Base-by-base conservation (phyloP, 2,113 vertebrate genomes). In the Maylandia zebra region DNA sequence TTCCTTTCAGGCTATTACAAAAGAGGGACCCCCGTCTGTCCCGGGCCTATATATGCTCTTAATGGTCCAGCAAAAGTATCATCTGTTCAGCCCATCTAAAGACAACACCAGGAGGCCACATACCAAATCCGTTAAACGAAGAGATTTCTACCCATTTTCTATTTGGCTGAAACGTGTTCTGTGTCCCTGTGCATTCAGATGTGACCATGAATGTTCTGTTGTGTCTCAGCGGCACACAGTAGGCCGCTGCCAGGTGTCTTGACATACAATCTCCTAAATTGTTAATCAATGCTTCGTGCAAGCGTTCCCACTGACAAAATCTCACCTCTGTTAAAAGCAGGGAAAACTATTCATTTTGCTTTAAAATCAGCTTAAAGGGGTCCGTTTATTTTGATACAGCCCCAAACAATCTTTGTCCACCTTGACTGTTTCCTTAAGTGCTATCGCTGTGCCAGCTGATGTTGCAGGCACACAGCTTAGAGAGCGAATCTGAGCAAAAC, bases 1-100 rank as follows among this genome's bases (percentile, higher is more conserved):
- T 91, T 93, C 95, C 93, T 97, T 96, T 96, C 88, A 96, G 93
- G 82, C 92, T 79, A 78, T 90, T 92, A 96, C 95, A 96, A 96
- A 96, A 91, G 94, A 92, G 95, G 95, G 94, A 94, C 92, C 95
- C 95, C 96, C 81, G 93, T 94, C 89, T 91, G 90, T 91, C 91
- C 88, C 81, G 86, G 83, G 91, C 94, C 91, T 88, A 93, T 89
- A 89, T 87, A 14, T 88, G 85, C 87, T 90, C 87, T 80, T 91
- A 95, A 92, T 90, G 91, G 92, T 81, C 90, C 82, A 55, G 92
- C 89, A 81, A 78, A 92, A 86, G 85, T 90, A 93, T 95, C 91
- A 91, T 95, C 92, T 92, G 94, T 88, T 92, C 91, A 82, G 83
- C 17, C 82, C 86, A 84, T 90, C 89, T 83, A 89, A 88, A 89